Percentiles rank a stretch among this genome's conserved stretches.
These are phyloP conservation scores for Crossocerus cetratus DNA, from an alignment of 2,888 invertebrate genomes.

Conservation along the genomic window DNA sequence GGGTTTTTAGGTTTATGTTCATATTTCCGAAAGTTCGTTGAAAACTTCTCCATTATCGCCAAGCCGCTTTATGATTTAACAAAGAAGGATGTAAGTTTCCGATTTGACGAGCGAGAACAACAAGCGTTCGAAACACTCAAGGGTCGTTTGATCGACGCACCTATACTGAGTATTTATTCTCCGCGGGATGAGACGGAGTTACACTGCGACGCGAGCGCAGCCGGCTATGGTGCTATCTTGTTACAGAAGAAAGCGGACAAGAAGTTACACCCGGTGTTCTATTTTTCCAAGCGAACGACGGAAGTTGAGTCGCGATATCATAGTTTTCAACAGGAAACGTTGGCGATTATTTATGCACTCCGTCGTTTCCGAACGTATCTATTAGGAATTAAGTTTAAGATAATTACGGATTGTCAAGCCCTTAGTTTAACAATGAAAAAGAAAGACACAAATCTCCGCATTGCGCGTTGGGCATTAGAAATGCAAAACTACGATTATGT, in stretches of 20 bases:
- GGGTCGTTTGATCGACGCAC: background rate
- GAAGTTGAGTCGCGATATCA: constrained; percentile 61
- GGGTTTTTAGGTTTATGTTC: constrained; percentile 58
- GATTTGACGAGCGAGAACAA: background rate
- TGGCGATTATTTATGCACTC: constrained; percentile 51
- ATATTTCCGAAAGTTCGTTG: constrained; percentile 63
- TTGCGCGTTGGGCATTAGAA: constrained; percentile 9
- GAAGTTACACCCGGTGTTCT: constrained; percentile 64
- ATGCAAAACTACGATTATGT: no score
- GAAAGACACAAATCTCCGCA: constrained; percentile 2
- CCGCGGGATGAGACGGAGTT: constrained; percentile 65
- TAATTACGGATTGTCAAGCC: constrained; percentile 4
- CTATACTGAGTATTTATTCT: constrained; percentile 28
- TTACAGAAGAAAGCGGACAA: constrained; percentile 63
- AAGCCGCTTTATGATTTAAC: constrained; percentile 64
- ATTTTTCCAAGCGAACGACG: constrained; percentile 65
- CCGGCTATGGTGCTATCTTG: constrained; percentile 57
- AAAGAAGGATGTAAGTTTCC: constrained; percentile 12
- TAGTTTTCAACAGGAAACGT: constrained; percentile 66
- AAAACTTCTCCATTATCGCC: constrained; percentile 51
- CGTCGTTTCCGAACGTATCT: constrained; percentile 47
- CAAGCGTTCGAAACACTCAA: background rate
- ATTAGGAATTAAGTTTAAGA: background rate
- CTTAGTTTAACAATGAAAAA: no score
- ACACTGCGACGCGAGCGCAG: constrained; percentile 67